A percentile compares a stretch with the other conserved stretches of the same genome.
Evolutionary conservation across 2,888 invertebrate genomes (phyloP).

Genomic region (Steinernema carpocapsae): DNA sequence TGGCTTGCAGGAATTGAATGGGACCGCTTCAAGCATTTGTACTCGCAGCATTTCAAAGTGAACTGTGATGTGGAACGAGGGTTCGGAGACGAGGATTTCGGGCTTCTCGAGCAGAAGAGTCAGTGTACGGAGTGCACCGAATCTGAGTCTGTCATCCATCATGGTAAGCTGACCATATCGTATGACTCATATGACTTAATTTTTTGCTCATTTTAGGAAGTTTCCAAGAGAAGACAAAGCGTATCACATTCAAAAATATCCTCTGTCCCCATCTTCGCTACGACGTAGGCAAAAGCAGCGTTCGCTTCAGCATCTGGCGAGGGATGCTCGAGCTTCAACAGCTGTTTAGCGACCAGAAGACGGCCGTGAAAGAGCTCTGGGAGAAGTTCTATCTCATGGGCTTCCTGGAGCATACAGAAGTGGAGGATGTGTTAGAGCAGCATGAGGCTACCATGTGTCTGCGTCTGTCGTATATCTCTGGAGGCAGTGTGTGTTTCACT

Average conservation of each 20-base stretch:
- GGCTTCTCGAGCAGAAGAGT: conserved; percentile 49
- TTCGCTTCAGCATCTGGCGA: conserved; percentile 56
- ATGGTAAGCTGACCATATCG: neutral
- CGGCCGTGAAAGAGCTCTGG: conserved; percentile 49
- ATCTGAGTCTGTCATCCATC: conserved; percentile 2
- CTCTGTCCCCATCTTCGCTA: conserved; percentile 54
- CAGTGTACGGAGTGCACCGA: conserved; percentile 50
- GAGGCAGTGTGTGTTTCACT: conserved; percentile 52
- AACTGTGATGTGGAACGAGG: conserved; percentile 52
- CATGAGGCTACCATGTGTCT: conserved; percentile 51
- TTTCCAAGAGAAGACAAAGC: neutral
- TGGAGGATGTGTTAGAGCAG: conserved; percentile 41
- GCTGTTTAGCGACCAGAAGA: conserved; percentile 47
- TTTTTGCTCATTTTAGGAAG: conserved; percentile 1
- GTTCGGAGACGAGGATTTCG: conserved; percentile 48
- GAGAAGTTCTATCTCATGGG: conserved; percentile 48
- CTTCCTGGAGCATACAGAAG: conserved; percentile 47
- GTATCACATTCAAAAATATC: conserved; percentile 53
- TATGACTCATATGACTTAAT: too few relatives aligned
- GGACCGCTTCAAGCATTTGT: conserved; percentile 50
- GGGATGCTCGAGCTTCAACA: conserved; percentile 55
- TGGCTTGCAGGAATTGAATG: conserved; percentile 47
- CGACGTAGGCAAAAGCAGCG: conserved; percentile 47
- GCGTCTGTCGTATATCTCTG: conserved; percentile 52
- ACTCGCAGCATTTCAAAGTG: conserved; percentile 49